Percentiles rank a stretch among this genome's conserved stretches.
Conservation (phyloP, 2,113 vertebrate genomes). For the Trematomus loennbergii region DNA sequence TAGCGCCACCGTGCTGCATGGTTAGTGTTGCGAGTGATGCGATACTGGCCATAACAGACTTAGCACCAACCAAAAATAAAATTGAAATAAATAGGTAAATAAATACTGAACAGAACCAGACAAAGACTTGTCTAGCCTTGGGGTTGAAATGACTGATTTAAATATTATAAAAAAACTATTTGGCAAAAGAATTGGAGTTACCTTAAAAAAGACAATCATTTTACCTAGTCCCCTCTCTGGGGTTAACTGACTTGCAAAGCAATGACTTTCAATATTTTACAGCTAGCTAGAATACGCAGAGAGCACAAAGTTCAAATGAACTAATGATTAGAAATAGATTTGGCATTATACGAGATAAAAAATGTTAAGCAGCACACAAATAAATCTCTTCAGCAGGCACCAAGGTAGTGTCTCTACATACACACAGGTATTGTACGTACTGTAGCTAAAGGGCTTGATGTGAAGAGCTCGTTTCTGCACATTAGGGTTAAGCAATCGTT, state of each 20-base stretch:
- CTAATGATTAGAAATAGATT: neutral
- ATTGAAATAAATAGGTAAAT: constrained; percentile 72
- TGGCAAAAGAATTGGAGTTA: constrained; percentile 27
- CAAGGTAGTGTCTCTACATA: constrained; percentile 10
- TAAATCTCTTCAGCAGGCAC: constrained; percentile 24
- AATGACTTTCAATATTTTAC: constrained; percentile 12
- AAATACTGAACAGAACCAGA: constrained; percentile 54
- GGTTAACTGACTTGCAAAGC: constrained; percentile 2
- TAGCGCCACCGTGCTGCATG: constrained; percentile 18
- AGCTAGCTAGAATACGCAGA: neutral
- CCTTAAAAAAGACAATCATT: neutral
- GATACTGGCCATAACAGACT: constrained; percentile 15
- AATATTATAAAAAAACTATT: neutral
- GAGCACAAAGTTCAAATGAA: neutral
- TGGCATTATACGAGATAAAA: constrained; percentile 15
- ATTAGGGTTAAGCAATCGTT: constrained; percentile 16
- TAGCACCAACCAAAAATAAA: constrained; percentile 3
- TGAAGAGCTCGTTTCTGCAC: neutral
- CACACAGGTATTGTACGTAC: neutral
- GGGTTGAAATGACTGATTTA: constrained; percentile 7
- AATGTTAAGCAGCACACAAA: neutral
- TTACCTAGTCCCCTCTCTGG: neutral
- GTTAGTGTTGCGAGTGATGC: constrained; percentile 27
- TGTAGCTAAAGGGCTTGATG: neutral
- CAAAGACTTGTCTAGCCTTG: constrained; percentile 11